A percentile compares a stretch with the other conserved stretches of the same genome.
phyloP scores from a whole-genome alignment of 2,113 vertebrate genomes.

The Ia io region DNA sequence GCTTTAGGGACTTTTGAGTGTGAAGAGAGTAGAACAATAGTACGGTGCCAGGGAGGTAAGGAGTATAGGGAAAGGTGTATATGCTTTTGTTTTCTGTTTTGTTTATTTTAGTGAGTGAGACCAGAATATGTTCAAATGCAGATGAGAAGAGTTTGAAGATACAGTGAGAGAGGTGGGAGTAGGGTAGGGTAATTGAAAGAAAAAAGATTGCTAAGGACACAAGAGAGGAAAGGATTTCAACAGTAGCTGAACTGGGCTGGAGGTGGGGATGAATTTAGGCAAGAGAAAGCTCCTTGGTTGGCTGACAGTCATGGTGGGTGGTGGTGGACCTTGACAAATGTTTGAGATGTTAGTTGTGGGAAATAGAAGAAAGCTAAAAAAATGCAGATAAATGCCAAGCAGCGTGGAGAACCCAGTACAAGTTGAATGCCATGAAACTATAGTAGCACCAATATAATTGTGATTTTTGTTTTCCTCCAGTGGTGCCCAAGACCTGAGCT shows the following conservation, averaged over 20 bases:
- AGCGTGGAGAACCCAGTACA: background rate
- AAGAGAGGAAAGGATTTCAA: background rate
- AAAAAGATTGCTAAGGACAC: background rate
- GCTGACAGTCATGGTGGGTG: background rate
- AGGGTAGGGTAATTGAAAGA: background rate
- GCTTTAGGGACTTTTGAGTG: background rate
- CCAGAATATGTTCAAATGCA: background rate
- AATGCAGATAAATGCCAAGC: background rate
- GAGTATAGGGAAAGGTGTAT: background rate
- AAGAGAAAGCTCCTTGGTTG: background rate
- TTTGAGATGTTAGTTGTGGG: background rate
- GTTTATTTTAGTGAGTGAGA: background rate
- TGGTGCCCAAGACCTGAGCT: background rate
- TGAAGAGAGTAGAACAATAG: background rate
- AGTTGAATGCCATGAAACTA: background rate
- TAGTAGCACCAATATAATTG: background rate
- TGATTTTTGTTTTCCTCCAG: background rate
- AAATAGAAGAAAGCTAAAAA: background rate
- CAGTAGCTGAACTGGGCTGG: background rate
- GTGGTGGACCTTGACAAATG: background rate
- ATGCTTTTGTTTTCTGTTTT: background rate
- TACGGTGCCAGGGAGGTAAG: background rate
- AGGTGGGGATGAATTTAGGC: background rate
- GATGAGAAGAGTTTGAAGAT: background rate
- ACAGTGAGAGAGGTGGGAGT: background rate